These are phyloP conservation scores for Gadopsis bispinosus DNA, from an alignment of 2,797 vertebrate species.

Conservation along the genomic window DNA sequence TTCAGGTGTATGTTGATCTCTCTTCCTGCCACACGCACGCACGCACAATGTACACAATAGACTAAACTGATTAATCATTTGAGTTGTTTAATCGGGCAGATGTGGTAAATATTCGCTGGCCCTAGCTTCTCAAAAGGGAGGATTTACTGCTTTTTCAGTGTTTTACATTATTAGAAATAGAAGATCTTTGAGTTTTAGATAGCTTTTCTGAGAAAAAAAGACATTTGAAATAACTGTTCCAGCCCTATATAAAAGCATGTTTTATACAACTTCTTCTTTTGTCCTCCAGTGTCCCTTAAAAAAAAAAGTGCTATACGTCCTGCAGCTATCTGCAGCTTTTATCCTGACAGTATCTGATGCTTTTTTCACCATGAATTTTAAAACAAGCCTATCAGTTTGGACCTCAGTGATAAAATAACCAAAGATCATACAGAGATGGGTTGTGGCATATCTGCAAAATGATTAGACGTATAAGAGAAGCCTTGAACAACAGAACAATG, in stretches of 20 bases:
- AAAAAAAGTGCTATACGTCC: constrained; percentile 20
- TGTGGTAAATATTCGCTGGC: neutral
- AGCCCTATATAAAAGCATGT: neutral
- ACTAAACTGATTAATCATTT: neutral
- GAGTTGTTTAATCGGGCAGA: neutral
- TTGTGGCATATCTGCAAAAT: constrained; percentile 23
- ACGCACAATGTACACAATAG: too few relatives aligned
- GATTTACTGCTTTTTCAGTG: neutral
- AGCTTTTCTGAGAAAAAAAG: neutral
- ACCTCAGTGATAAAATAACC: constrained; percentile 24
- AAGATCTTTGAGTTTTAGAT: neutral
- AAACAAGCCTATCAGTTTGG: constrained; percentile 31
- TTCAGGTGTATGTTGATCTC: constrained; percentile 54
- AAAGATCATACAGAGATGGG: constrained; percentile 8
- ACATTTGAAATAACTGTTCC: neutral
- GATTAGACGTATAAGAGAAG: constrained; percentile 31
- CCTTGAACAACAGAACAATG: neutral
- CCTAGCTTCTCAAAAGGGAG: neutral
- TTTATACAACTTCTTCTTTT: neutral
- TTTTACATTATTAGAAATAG: neutral
- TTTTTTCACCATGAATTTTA: constrained; percentile 25
- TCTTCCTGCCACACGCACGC: too few relatives aligned
- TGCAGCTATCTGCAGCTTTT: constrained; percentile 41
- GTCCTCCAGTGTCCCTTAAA: neutral
- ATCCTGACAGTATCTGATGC: constrained; percentile 30